phyloP scores from a whole-genome alignment of 1,140 invertebrate genomes.

The Zaprionus inermis region DNA sequence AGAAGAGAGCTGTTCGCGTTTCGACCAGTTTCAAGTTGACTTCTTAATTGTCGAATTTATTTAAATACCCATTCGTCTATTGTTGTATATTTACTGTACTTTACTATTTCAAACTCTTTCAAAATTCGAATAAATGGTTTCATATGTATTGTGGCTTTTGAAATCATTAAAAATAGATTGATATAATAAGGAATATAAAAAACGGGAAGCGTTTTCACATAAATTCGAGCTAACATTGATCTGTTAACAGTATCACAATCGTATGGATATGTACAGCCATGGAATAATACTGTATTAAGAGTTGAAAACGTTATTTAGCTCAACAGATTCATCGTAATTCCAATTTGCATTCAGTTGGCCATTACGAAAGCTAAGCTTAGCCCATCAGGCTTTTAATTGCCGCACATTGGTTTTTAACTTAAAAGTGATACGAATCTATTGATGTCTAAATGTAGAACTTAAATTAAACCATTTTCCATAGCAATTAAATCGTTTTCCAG shows the following conservation, averaged over 20 bases:
- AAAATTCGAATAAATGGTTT: not conserved
- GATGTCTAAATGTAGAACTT: not conserved
- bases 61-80: not conserved
- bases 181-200: not conserved
- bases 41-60: not conserved
- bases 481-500: not conserved
- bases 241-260: not conserved
- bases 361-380: not conserved
- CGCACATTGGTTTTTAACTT: no score
- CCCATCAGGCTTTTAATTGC: no score
- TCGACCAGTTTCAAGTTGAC: not conserved
- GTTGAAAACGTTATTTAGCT: not conserved
- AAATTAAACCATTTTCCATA: not conserved
- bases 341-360: not conserved
- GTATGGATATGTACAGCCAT: no score
- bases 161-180: not conserved
- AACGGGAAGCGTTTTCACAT: not conserved
- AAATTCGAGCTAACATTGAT: not conserved
- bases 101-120: no score
- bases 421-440: not conserved
- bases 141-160: not conserved
- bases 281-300: not conserved
- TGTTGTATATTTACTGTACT: no score
- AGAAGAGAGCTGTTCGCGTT: constrained; percentile 9
- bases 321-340: not conserved